Evolutionary conservation across 2,797 vertebrate species (phyloP), one percentile per base, ranked within the genome.

Genomic region (Thaleichthys pacificus): DNA sequence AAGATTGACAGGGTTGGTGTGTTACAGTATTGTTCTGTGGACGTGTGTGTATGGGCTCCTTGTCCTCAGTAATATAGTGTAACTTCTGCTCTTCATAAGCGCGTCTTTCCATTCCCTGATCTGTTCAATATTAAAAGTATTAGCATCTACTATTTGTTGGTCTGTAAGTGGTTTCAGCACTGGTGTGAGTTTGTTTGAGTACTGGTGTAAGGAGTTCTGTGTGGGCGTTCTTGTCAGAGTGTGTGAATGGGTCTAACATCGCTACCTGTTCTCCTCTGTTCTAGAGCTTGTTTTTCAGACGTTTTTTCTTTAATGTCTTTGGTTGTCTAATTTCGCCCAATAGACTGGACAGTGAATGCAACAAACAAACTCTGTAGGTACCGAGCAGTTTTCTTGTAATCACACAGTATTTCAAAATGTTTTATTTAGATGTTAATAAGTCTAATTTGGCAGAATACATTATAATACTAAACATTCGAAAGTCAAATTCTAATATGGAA

Each of bases 161-260:
- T 47, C 42, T 14, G 42, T 47, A 12, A 47, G 42, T 3, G 42
- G 42, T 14, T 47, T 47, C 42, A 47, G 42, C 12, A 0, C 42
- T 47, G 42, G 58, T 26, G 58, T 61, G 58, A 21, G 57, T 58
- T 8, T 22, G 76, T 70, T 67, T 69, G 64, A 84, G 61, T 68
- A 80, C 15, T 81, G 78, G 74, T 61, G 68, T 21, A 26, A 58
- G 58, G 42, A 21, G 17, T 15, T 71, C 78, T 56, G 28, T 26
- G 9, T 76, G 68, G 57, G 83, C 68, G 56, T 38, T 47, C 63
- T n/a, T 26, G 58, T 61, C 19, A 21, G 58, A 7, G 7, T 61
- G 22, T 61, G 58, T 61, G 57, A n/a, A 12, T 24, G 21, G 7
- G 58, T 61, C 58, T 7, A 9, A 22, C 21, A 12, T 26, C 17